Percentiles rank a stretch among this genome's conserved stretches.
Evolutionary conservation across 1,140 invertebrate species (phyloP).

Genomic region (Sycophaga agraensis): DNA sequence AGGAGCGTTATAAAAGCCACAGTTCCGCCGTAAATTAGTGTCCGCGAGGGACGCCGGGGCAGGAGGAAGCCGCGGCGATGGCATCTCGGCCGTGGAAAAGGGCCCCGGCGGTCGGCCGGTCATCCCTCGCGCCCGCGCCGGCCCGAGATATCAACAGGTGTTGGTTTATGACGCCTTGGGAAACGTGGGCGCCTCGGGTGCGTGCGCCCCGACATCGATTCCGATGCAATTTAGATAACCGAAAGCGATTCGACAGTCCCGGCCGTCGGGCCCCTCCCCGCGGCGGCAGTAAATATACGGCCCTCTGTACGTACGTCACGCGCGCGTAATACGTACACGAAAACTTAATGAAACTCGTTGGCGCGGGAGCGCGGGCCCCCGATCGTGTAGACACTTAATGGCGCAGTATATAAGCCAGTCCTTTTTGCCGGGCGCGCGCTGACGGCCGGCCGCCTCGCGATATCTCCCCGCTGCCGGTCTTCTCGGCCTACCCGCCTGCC

Average conservation of each 20-base stretch:
- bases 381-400: constrained; percentile 26
- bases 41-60: no score
- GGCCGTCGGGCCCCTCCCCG: constrained; percentile 25
- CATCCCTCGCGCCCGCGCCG: background rate
- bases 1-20: no score
- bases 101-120: background rate
- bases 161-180: constrained; percentile 49
- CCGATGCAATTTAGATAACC: constrained; percentile 58
- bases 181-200: constrained; percentile 40
- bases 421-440: background rate
- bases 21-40: no score
- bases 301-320: constrained; percentile 35
- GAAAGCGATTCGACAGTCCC: constrained; percentile 50
- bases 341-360: constrained; percentile 28
- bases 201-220: constrained; percentile 48
- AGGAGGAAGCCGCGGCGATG: no score
- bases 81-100: no score
- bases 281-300: constrained; percentile 11
- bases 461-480: no score
- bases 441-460: no score
- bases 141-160: constrained; percentile 43
- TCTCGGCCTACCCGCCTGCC: constrained; percentile 12
- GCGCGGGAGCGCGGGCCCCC: background rate
- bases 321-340: constrained; percentile 29
- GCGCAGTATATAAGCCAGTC: constrained; percentile 16